These are phyloP conservation scores for Polypedilum pembai DNA, from an alignment of 1,140 invertebrate species.

Conservation along the genomic window DNA sequence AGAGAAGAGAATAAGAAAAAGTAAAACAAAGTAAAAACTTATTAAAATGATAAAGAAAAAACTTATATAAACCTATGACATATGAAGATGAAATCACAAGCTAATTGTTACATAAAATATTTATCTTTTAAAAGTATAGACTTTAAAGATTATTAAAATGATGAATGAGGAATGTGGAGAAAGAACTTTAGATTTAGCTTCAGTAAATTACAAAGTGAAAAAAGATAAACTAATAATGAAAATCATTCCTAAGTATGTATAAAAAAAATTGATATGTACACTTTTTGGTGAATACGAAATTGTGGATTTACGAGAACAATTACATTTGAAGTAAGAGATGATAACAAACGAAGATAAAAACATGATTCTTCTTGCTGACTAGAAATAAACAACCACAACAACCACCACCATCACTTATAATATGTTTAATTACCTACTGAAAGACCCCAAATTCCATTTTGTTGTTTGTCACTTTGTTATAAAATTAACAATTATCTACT, in stretches of 20 bases:
- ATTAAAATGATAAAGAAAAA: neutral
- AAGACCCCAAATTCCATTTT: no score
- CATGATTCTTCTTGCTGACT: no score
- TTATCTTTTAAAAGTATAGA: slow-evolving; percentile 27
- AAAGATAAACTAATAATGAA: neutral
- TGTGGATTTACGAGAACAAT: neutral
- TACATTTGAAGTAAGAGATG: no score
- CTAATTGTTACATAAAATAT: slow-evolving; percentile 28
- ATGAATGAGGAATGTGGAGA: neutral
- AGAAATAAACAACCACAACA: no score
- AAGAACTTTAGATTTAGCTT: slow-evolving; percentile 22
- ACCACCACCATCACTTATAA: no score
- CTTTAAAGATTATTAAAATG: slow-evolving; percentile 7
- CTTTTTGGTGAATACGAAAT: neutral
- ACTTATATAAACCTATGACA: slow-evolving; percentile 26
- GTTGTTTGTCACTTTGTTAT: no score
- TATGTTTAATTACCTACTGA: no score
- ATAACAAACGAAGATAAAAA: no score
- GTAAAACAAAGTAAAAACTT: neutral
- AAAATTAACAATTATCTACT: no score
- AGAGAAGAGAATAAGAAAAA: neutral
- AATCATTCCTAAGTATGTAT: slow-evolving; percentile 23
- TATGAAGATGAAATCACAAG: slow-evolving; percentile 27
- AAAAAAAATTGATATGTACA: neutral
- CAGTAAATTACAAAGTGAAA: slow-evolving; percentile 17